Evolutionary conservation across 23 tunicate genomes (phyloP), one percentile per base, ranked within the genome.

Genomic region (Aplidium turbinatum): DNA sequence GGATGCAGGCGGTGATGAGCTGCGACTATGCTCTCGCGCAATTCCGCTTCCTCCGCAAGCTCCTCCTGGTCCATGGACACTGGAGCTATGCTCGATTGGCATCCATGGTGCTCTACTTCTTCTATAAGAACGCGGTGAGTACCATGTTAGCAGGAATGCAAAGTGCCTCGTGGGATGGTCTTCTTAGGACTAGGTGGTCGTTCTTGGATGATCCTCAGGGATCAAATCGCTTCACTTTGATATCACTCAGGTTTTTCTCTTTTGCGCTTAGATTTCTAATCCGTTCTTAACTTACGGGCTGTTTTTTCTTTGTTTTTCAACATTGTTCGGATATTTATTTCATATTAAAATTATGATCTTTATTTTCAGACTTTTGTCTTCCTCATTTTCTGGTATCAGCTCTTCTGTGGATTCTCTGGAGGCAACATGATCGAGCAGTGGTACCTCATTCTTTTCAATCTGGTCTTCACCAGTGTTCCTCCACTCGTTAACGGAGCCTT

Each of bases 1-100:
- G 99, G 4, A 83, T 91, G 96, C 99, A 95, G 42, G 99, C 99
- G 47, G 99, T 95, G 33, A 95, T 95, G 99, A 85, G 92, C 76
- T 75, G 89, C 51, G 99, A 95, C 58, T 95, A 91, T 42, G 99
- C 99, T 1, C 85, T 95, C 50, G 90, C 99, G 21, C 83, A 94
- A 57, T 95, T 95, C 46, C 72, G 96, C n/a, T 88, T 95, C 52
- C 80, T 95, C 16, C 85, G 77, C 28, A 88, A 75, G 47, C 55
- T 95, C 2, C 84, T 95, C 22, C 80, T 95, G 35, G 96, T 88
- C 2, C 99, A 95, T 75, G 99, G 99, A 3, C 99, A 95, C 35
- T 88, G 96, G 96, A 95, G 89, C 60, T 95, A 95, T 57, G 87
- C 91, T 2, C 53, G 99, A 60, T 76, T 95, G 25, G 96, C 99